Evolutionary conservation across 2,113 vertebrate genomes (phyloP).

Genomic region (Athene cunicularia): DNA sequence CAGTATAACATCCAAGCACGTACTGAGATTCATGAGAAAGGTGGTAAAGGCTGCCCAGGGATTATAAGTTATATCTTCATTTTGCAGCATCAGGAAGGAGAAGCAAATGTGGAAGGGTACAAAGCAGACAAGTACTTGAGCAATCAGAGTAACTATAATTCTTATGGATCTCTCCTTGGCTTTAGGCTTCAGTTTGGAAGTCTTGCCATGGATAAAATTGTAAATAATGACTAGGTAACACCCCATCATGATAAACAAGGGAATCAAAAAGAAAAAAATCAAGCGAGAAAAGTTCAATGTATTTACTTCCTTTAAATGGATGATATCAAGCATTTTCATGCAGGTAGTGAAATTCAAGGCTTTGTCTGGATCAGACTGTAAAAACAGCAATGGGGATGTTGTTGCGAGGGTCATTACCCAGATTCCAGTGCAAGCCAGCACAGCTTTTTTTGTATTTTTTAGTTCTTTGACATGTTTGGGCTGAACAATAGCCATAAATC

Average conservation of each 20-base stretch:
- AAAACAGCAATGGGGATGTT: slow-evolving; percentile 82
- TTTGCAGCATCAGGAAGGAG: slow-evolving; percentile 79
- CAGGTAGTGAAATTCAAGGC: slow-evolving; percentile 85
- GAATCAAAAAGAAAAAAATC: slow-evolving; percentile 90
- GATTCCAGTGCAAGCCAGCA: slow-evolving; percentile 81
- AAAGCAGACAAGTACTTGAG: slow-evolving; percentile 92
- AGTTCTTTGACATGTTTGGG: slow-evolving; percentile 90
- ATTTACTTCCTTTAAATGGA: slow-evolving; percentile 83
- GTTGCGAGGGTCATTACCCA: slow-evolving; percentile 90
- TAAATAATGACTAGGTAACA: slow-evolving; percentile 91
- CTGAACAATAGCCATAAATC: slow-evolving; percentile 95
- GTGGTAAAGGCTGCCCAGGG: slow-evolving; percentile 90
- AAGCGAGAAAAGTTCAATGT: slow-evolving; percentile 85
- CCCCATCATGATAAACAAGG: slow-evolving; percentile 90
- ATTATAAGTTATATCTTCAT: slow-evolving; percentile 61
- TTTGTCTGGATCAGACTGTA: slow-evolving; percentile 81
- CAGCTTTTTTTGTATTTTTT: slow-evolving; percentile 88
- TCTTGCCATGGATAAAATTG: slow-evolving; percentile 86
- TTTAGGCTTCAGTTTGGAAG: slow-evolving; percentile 93
- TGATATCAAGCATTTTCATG: slow-evolving; percentile 88
- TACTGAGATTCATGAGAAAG: slow-evolving; percentile 95
- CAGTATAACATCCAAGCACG: slow-evolving; percentile 91
- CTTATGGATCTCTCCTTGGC: slow-evolving; percentile 94
- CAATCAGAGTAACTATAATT: slow-evolving; percentile 91
- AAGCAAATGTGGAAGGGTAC: slow-evolving; percentile 92